phyloP scores from a whole-genome alignment of 2,113 vertebrate genomes.

The Pluvialis apricaria region DNA sequence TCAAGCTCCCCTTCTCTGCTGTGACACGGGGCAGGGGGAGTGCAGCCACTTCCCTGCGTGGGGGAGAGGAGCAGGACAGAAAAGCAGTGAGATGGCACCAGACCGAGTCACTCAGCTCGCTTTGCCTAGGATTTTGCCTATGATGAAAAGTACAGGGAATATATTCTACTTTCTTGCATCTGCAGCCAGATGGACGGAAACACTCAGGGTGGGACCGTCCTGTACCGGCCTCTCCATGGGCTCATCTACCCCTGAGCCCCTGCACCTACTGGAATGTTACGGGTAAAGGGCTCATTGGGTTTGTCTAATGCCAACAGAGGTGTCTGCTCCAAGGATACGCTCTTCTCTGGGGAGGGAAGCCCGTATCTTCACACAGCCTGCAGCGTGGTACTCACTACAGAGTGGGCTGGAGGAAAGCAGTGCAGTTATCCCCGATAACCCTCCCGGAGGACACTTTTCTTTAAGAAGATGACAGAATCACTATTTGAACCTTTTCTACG shows the following conservation, averaged over 20 bases:
- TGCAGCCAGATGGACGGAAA: neutral
- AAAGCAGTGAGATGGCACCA: neutral
- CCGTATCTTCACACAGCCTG: neutral
- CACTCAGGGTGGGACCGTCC: neutral
- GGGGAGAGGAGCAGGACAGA: neutral
- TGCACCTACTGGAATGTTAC: neutral
- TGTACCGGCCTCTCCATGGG: accelerated
- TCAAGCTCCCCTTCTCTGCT: neutral
- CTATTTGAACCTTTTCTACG: neutral
- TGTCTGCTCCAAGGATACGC: neutral
- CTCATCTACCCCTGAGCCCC: neutral
- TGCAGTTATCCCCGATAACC: neutral
- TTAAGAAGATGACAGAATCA: neutral
- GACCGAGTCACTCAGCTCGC: neutral
- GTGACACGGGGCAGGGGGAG: neutral
- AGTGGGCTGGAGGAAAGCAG: neutral
- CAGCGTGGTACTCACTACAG: no score
- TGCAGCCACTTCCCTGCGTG: neutral
- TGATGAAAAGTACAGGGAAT: neutral
- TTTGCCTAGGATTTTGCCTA: neutral
- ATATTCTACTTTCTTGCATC: neutral
- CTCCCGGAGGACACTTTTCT: neutral
- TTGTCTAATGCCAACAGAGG: neutral
- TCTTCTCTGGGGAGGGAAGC: neutral
- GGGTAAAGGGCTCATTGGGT: no score